Evolutionary conservation across 2,888 invertebrate genomes (phyloP), one percentile per base, ranked within the genome.

Genomic region (Hesperia comma): DNA sequence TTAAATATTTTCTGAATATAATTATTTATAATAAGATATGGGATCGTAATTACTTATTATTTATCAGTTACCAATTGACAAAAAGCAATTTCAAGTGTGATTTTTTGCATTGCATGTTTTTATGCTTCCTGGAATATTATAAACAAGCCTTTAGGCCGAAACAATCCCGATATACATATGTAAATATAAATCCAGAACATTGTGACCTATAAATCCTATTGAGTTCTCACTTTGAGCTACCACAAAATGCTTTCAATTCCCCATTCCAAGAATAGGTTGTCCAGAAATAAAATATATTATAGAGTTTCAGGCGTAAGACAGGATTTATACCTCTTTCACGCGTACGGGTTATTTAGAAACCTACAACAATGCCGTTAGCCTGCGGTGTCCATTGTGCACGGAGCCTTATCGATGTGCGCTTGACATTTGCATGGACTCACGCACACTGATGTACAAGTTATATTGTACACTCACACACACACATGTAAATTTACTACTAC

Each of bases 371-470:
- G 57, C 63, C 49, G 64, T 64, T 64, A 26, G 64, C 64, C 57
- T 6, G 58, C 51, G 63, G 68, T 70, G 54, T 68, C 37, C 55
- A 70, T 68, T 68, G 64, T 64, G 32, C 51, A 57, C 32, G 8
- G 1, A 40, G 40, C 33, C 56, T 63, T 63, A 64, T 58, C 57
- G 37, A 57, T 51, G 32, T 41, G 26, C 57, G 57, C 64, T 58
- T 58, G 64, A 64, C 64, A 64, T 64, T 57, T 58, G 57, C 57
- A 64, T 58, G 57, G 37, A 63, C 37, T 21, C 17, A 33, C 43
- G 55, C 37, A 55, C 37, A 57, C n/a, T 19, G 19, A 51, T 21
- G 26, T 46, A 46, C 17, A 17, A n/a, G 33, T 49, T 55, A 55
- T 46, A n/a, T 19, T 46, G 46, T 32, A 53, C 53, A 53, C n/a